Evolutionary conservation across 2,113 vertebrate genomes (phyloP).

Genomic region (Odocoileus virginianus): DNA sequence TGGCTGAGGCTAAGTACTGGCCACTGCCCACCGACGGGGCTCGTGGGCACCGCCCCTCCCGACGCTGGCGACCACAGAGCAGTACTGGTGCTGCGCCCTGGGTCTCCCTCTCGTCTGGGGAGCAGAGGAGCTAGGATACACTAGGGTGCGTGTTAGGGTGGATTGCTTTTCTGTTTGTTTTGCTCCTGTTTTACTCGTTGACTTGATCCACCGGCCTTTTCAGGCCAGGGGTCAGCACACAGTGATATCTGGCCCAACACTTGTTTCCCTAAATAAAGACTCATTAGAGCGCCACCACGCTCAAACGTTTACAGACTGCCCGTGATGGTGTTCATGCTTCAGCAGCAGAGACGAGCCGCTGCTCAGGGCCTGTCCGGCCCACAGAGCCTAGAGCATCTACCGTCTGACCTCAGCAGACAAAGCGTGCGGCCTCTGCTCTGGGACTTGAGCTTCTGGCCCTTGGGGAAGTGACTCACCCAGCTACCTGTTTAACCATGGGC

Average conservation of each 20-base stretch:
- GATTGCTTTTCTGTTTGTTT: not conserved
- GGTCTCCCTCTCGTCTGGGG: not conserved
- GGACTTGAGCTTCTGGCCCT: not conserved
- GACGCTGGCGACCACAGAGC: fast-evolving
- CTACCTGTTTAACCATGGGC: not conserved
- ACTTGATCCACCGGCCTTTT: not conserved
- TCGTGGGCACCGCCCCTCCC: fast-evolving
- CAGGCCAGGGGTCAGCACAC: not conserved
- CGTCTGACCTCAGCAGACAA: not conserved
- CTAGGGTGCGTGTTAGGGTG: not conserved
- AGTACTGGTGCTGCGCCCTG: fast-evolving
- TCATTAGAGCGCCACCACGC: not conserved
- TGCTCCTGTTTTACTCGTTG: not conserved
- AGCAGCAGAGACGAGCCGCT: not conserved
- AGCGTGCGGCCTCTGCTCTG: too few species aligned
- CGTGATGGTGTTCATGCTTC: fast-evolving
- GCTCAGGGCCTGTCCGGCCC: not conserved
- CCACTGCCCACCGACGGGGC: fast-evolving
- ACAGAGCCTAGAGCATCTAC: not conserved
- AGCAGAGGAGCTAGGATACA: not conserved
- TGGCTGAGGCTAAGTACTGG: fast-evolving
- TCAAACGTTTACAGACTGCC: too few species aligned
- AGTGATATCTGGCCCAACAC: not conserved
- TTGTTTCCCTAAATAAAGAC: not conserved
- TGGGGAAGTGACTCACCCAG: too few species aligned